A percentile compares a stretch with the other conserved stretches of the same genome.
Conservation (phyloP, 2,888 invertebrate genomes). For the Coelinius sp. region DNA sequence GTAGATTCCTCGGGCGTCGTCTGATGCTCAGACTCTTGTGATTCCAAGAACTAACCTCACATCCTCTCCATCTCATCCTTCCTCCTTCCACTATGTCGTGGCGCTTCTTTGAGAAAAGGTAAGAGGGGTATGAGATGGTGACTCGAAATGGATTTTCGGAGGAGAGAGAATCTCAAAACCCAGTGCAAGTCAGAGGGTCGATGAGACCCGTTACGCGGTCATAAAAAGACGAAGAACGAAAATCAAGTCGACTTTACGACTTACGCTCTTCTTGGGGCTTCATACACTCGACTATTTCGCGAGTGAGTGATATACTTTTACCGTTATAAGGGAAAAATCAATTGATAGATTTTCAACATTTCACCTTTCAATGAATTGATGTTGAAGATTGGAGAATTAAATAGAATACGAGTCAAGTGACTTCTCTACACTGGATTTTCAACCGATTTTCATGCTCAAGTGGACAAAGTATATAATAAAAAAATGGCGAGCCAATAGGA, state of each 20-base stretch:
- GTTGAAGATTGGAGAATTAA: background rate
- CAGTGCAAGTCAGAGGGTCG: conserved; percentile 7
- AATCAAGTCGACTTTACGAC: conserved; percentile 33
- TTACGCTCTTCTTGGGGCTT: background rate
- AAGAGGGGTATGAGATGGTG: background rate
- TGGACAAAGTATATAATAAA: conserved; percentile 23
- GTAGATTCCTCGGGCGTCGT: conserved; percentile 23
- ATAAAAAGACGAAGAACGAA: conserved; percentile 26
- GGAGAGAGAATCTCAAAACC: background rate
- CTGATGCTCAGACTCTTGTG: conserved; percentile 29
- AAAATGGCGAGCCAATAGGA: conserved; percentile 26
- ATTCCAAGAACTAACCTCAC: conserved; percentile 26
- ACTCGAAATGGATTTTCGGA: background rate
- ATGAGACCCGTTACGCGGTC: conserved; percentile 3
- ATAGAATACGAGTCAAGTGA: too few species aligned
- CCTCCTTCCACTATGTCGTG: background rate
- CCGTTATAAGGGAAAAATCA: background rate
- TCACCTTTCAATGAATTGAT: background rate
- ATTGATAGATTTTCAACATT: background rate
- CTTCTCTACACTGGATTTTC: too few species aligned
- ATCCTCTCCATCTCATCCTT: conserved; percentile 11
- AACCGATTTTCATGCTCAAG: too few species aligned
- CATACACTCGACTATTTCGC: background rate
- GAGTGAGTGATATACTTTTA: background rate
- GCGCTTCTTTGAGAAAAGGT: background rate